Percentiles rank a stretch among this genome's conserved stretches.
Evolutionary conservation across 2,113 vertebrate genomes (phyloP).

Genomic region (Petroica traversi): DNA sequence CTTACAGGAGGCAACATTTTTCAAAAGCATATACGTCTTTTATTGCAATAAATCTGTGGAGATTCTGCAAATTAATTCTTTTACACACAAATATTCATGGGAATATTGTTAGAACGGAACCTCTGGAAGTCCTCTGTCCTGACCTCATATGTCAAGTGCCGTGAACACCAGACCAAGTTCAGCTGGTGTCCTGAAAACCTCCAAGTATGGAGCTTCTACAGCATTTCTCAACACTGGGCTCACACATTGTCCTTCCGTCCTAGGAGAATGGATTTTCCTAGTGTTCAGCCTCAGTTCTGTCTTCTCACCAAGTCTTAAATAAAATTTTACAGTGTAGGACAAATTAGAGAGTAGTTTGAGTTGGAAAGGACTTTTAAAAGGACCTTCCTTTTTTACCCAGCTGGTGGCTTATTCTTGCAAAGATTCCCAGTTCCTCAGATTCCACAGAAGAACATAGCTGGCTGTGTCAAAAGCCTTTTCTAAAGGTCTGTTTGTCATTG

Average conservation of each 20-base stretch:
- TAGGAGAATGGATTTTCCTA: not conserved
- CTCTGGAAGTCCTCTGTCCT: not conserved
- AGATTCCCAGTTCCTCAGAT: not conserved
- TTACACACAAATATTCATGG: not conserved
- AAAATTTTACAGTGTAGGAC: not conserved
- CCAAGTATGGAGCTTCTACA: not conserved
- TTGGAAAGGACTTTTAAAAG: not conserved
- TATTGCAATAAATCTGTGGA: not conserved
- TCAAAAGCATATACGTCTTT: not conserved
- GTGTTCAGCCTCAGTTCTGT: not conserved
- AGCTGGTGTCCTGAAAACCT: not conserved
- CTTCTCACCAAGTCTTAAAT: not conserved
- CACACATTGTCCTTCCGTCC: not conserved
- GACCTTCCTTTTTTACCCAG: not conserved
- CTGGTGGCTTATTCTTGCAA: not conserved
- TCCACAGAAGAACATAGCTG: not conserved
- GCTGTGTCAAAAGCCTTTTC: not conserved
- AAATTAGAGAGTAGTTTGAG: not conserved
- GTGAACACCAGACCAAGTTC: not conserved
- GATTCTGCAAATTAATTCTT: not conserved
- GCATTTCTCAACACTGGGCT: not conserved
- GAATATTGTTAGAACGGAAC: not conserved
- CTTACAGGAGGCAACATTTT: not conserved
- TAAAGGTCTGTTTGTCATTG: not conserved
- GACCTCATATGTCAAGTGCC: not conserved